A percentile compares a stretch with the other conserved stretches of the same genome.
phyloP scores from a whole-genome alignment of 2,113 vertebrate species.

The Saguinus midas region DNA sequence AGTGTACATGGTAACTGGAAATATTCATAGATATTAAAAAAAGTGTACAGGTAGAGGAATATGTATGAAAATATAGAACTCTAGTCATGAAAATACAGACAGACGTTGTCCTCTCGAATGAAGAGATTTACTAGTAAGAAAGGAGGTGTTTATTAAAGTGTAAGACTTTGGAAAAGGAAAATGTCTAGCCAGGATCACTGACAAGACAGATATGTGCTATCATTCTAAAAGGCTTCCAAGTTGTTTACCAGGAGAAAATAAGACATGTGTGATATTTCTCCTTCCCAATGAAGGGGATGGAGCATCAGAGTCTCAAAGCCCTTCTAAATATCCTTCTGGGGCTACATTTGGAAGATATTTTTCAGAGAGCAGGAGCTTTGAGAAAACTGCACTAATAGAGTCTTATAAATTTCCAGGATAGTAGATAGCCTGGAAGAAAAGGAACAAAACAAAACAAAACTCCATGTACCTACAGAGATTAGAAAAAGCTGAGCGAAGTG shows the following conservation, averaged over 20 bases:
- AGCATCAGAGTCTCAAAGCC: neutral
- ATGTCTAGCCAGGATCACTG: neutral
- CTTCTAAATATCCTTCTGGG: neutral
- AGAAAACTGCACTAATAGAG: neutral
- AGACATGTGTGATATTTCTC: neutral
- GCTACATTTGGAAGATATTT: neutral
- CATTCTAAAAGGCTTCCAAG: neutral
- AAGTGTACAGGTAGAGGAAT: neutral
- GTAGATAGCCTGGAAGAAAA: neutral
- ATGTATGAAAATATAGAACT: neutral
- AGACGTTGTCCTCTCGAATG: neutral
- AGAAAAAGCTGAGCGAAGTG: neutral
- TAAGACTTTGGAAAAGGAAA: neutral
- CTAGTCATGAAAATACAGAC: neutral
- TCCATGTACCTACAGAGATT: too few relatives aligned
- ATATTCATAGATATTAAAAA: neutral
- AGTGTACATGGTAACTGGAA: neutral
- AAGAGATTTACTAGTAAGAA: neutral
- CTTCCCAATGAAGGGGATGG: neutral
- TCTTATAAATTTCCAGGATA: neutral
- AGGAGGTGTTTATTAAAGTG: neutral
- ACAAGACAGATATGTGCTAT: neutral
- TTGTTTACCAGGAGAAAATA: neutral
- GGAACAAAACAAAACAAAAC: neutral
- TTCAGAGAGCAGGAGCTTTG: neutral